Percentiles rank a stretch among this genome's conserved stretches.
Evolutionary conservation across 2,797 vertebrate genomes (phyloP).

Genomic region (Xiphorhynchus erythropygius): DNA sequence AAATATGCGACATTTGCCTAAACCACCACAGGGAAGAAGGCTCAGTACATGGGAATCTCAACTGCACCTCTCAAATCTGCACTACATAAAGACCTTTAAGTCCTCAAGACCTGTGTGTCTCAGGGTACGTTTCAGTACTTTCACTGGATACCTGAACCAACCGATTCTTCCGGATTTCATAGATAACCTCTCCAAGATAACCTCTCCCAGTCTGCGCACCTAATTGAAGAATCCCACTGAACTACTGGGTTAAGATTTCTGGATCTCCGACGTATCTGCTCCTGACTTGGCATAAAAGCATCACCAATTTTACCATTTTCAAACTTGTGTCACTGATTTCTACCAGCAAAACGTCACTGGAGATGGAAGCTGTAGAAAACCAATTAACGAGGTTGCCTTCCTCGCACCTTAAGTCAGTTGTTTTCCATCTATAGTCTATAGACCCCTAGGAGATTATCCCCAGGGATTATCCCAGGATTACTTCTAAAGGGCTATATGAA

Average conservation of each 20-base stretch:
- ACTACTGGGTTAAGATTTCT: accelerated
- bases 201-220: not conserved
- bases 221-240: not conserved
- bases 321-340: not conserved
- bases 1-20: not conserved
- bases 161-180: not conserved
- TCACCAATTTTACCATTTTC: not conserved
- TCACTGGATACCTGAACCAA: not conserved
- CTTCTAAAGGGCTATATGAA: not conserved
- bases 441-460: slow-evolving; percentile 3
- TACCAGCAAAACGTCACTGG: not conserved
- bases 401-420: not conserved
- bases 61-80: not conserved
- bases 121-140: not conserved
- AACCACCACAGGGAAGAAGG: not conserved
- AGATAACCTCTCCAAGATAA: not conserved
- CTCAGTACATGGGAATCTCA: not conserved
- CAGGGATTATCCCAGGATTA: slow-evolving; percentile 26
- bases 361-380: not conserved
- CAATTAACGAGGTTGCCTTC: slow-evolving; percentile 8
- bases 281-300: not conserved
- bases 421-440: not conserved
- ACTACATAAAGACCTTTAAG: not conserved
- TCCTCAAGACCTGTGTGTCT: not conserved
- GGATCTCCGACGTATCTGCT: not conserved